Percentiles rank a stretch among this genome's conserved stretches.
Conservation (phyloP, 2,113 vertebrate genomes). For the Menidia beryllina region DNA sequence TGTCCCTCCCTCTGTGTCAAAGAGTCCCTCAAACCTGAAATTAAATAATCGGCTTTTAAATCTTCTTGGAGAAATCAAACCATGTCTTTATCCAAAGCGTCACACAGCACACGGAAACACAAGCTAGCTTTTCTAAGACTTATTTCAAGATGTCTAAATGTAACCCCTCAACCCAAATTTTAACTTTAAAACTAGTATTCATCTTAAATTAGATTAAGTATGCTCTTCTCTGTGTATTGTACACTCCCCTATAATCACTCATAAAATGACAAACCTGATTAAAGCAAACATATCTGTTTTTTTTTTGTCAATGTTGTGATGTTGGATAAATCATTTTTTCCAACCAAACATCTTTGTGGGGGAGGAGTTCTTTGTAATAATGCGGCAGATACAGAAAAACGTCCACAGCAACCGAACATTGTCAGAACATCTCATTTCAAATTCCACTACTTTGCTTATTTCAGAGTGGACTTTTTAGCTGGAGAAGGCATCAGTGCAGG, state of each 20-base stretch:
- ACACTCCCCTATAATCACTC: conserved; percentile 7
- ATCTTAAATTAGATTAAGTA: conserved; percentile 20
- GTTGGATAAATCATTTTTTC: conserved; percentile 33
- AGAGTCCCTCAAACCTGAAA: not conserved
- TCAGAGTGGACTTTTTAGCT: conserved; percentile 37
- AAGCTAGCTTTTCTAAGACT: not conserved
- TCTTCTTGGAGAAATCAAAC: conserved; percentile 13
- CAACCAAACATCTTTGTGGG: not conserved
- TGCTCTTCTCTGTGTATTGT: conserved; percentile 8
- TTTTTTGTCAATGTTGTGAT: conserved; percentile 22
- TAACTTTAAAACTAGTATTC: not conserved
- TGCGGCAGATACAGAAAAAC: conserved; percentile 21
- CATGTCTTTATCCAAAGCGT: not conserved
- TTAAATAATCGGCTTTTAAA: conserved; percentile 5
- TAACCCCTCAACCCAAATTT: conserved; percentile 4
- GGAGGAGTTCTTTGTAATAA: no score
- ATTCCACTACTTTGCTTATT: conserved; percentile 11
- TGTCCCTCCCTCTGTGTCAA: conserved; percentile 15
- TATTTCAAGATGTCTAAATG: conserved; percentile 9
- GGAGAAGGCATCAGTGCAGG: conserved; percentile 16
- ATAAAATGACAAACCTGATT: conserved; percentile 39
- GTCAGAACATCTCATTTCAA: conserved; percentile 13
- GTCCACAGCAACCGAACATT: not conserved
- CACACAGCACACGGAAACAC: conserved; percentile 5
- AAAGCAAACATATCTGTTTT: conserved; percentile 45